Conservation (phyloP, 2,113 vertebrate genomes). For the Elanus axillaris region DNA sequence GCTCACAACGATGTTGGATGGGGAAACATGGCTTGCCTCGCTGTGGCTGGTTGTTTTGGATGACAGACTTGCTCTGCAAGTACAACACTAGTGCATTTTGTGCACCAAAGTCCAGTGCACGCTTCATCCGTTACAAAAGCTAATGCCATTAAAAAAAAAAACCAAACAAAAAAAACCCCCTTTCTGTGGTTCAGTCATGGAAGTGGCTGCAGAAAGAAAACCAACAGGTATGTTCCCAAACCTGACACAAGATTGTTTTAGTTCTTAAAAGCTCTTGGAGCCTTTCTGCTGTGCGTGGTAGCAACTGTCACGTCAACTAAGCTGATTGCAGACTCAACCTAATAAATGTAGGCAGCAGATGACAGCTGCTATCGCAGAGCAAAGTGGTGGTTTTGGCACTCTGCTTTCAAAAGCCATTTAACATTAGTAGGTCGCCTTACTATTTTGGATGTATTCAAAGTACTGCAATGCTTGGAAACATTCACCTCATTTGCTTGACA, state of each 20-base stretch:
- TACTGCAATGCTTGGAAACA: background rate
- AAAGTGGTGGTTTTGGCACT: background rate
- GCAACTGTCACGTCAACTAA: background rate
- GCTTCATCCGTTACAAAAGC: background rate
- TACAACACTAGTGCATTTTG: background rate
- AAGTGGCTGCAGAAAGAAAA: background rate
- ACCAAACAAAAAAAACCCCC: background rate
- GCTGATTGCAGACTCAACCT: background rate
- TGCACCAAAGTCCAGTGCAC: background rate
- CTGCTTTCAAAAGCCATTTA: background rate
- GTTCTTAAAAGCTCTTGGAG: background rate
- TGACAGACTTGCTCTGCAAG: background rate
- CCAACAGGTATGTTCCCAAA: background rate
- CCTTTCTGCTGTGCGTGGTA: background rate
- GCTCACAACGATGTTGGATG: background rate
- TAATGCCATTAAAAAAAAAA: background rate
- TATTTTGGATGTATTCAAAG: background rate
- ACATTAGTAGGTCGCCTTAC: background rate
- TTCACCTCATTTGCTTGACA: background rate
- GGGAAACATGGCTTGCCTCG: background rate
- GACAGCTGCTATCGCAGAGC: background rate
- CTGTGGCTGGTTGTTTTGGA: too few relatives aligned
- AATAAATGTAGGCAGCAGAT: background rate
- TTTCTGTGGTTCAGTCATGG: background rate
- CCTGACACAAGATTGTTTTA: accelerated